A percentile compares a stretch with the other conserved stretches of the same genome.
phyloP scores from a whole-genome alignment of 2,113 vertebrate genomes.

The Acanthochromis polyacanthus region DNA sequence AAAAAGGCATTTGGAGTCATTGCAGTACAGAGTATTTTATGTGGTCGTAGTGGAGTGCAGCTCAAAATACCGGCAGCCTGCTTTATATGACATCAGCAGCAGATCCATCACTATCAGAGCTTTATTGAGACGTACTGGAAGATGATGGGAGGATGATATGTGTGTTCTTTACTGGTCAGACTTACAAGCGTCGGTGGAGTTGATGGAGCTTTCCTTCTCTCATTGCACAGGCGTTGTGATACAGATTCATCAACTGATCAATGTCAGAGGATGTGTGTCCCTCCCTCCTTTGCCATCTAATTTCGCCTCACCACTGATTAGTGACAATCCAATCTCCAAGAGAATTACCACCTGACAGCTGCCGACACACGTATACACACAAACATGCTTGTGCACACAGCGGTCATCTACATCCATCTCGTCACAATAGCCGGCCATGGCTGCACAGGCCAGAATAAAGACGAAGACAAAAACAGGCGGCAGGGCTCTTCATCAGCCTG shows the following conservation, averaged over 20 bases:
- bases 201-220: slow-evolving; percentile 7
- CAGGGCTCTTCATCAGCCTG: slow-evolving; percentile 55
- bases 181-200: slow-evolving; percentile 1
- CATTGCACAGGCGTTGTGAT: slow-evolving; percentile 8
- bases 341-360: slow-evolving; percentile 26
- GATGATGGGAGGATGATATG: slow-evolving; percentile 4
- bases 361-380: background rate
- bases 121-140: slow-evolving; percentile 24
- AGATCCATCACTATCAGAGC: background rate
- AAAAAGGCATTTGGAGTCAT: too few relatives aligned
- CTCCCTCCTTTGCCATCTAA: slow-evolving; percentile 10
- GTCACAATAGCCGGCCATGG: slow-evolving; percentile 20
- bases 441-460: slow-evolving; percentile 41
- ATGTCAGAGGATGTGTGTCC: slow-evolving; percentile 22
- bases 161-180: slow-evolving; percentile 17
- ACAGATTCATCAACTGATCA: slow-evolving; percentile 36
- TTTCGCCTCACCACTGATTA: slow-evolving; percentile 31
- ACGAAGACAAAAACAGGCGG: slow-evolving; percentile 42
- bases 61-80: background rate
- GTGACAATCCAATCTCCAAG: slow-evolving; percentile 31
- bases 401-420: slow-evolving; percentile 42
- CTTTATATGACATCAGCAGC: slow-evolving; percentile 14
- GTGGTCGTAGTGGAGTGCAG: background rate
- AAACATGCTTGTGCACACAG: slow-evolving; percentile 15
- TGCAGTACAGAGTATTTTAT: slow-evolving; percentile 2